phyloP scores from a whole-genome alignment of 2,113 vertebrate species.

The Neofelis nebulosa region DNA sequence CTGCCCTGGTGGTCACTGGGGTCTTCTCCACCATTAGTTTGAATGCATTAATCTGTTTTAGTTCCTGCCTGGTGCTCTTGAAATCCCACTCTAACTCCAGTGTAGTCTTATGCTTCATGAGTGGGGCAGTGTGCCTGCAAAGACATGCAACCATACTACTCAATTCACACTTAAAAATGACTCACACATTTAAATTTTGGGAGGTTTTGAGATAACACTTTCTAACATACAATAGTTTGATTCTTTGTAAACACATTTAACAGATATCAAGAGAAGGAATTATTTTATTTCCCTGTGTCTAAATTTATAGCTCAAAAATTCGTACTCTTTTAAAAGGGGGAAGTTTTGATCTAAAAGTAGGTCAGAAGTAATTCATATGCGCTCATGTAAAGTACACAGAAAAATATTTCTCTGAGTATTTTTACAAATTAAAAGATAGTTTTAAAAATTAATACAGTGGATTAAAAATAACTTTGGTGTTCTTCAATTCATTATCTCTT shows the following conservation, averaged over 20 bases:
- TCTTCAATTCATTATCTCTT: neutral
- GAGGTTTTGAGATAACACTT: neutral
- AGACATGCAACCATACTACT: neutral
- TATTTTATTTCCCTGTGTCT: neutral
- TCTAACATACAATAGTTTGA: neutral
- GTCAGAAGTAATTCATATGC: neutral
- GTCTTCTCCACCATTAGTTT: conserved; percentile 25
- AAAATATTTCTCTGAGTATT: neutral
- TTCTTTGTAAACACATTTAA: neutral
- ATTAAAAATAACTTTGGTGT: conserved; percentile 20
- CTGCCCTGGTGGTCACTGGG: neutral
- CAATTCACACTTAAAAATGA: neutral
- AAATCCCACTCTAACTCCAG: neutral
- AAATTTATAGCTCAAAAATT: neutral
- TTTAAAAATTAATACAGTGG: neutral
- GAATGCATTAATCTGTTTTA: conserved; percentile 53
- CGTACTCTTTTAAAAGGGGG: neutral
- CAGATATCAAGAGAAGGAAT: neutral
- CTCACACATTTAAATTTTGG: neutral
- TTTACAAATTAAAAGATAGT: neutral
- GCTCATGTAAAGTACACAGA: neutral
- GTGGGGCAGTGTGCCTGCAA: neutral
- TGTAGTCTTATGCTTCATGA: neutral
- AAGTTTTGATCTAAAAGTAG: neutral
- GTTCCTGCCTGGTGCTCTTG: neutral